A percentile compares a stretch with the other conserved stretches of the same genome.
phyloP scores from a whole-genome alignment of 2,113 vertebrate species.

The Callionymus lyra region DNA sequence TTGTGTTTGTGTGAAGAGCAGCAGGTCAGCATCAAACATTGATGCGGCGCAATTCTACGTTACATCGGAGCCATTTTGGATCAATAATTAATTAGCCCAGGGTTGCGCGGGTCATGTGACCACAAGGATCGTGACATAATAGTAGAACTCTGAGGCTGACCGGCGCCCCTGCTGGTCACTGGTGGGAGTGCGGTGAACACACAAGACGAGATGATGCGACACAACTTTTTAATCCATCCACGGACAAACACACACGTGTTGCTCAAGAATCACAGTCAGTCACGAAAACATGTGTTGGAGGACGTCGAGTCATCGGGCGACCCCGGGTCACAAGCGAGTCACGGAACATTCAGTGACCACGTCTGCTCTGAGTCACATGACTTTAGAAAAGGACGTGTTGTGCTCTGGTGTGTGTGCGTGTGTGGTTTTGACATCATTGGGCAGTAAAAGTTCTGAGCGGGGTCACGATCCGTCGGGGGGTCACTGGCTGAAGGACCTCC shows the following conservation, averaged over 20 bases:
- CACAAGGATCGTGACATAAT: slow-evolving; percentile 22
- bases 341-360: slow-evolving; percentile 22
- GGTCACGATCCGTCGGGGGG: too few relatives aligned
- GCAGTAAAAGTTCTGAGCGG: slow-evolving; percentile 21
- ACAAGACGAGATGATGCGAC: slow-evolving; percentile 2
- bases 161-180: too few relatives aligned
- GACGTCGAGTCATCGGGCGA: too few relatives aligned
- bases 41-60: slow-evolving; percentile 9
- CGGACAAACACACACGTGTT: slow-evolving; percentile 13
- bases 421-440: slow-evolving; percentile 51
- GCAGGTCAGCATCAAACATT: slow-evolving; percentile 16
- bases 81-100: slow-evolving; percentile 29
- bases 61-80: slow-evolving; percentile 19
- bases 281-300: slow-evolving; percentile 2
- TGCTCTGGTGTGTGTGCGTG: background rate
- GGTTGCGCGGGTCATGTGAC: slow-evolving; percentile 19
- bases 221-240: slow-evolving; percentile 17
- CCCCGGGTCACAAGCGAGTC: slow-evolving; percentile 15
- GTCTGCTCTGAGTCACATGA: slow-evolving; percentile 4
- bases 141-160: background rate
- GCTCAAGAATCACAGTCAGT: slow-evolving; percentile 25
- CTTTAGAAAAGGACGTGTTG: too few relatives aligned
- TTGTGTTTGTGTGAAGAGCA: background rate
- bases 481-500: slow-evolving; percentile 44
- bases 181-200: too few relatives aligned